A percentile compares a stretch with the other conserved stretches of the same genome.
Evolutionary conservation across 1,140 invertebrate genomes (phyloP).

Genomic region (Lepidotrigona ventralis): DNA sequence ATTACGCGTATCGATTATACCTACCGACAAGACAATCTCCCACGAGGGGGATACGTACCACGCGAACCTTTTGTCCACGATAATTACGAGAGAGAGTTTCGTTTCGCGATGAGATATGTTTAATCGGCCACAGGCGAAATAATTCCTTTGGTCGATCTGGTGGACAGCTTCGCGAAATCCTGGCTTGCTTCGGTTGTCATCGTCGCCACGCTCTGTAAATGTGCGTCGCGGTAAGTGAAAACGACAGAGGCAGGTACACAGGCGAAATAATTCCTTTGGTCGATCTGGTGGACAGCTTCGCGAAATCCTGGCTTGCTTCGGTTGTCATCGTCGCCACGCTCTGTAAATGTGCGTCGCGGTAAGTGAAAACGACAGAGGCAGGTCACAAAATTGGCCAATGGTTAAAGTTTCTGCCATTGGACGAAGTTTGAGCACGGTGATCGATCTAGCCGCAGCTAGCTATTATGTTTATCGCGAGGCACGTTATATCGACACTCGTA

Average conservation of each 20-base stretch:
- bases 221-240: not conserved
- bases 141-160: slow-evolving; percentile 8
- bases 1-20: too few species aligned
- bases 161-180: not conserved
- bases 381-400: not conserved
- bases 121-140: slow-evolving; percentile 8
- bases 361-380: not conserved
- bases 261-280: slow-evolving; percentile 20
- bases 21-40: too few species aligned
- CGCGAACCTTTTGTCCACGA: slow-evolving; percentile 19
- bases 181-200: too few species aligned
- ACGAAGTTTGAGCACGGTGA: not conserved
- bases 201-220: not conserved
- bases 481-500: too few species aligned
- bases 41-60: not conserved
- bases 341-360: not conserved
- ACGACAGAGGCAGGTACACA: not conserved
- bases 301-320: too few species aligned
- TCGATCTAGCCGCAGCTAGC: not conserved
- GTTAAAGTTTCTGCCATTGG: not conserved
- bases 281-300: not conserved
- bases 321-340: not conserved
- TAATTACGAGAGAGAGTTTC: slow-evolving; percentile 31
- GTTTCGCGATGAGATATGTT: slow-evolving; percentile 41
- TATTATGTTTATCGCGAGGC: not conserved